Conservation (phyloP, 2,797 vertebrate species). For the Anableps anableps region DNA sequence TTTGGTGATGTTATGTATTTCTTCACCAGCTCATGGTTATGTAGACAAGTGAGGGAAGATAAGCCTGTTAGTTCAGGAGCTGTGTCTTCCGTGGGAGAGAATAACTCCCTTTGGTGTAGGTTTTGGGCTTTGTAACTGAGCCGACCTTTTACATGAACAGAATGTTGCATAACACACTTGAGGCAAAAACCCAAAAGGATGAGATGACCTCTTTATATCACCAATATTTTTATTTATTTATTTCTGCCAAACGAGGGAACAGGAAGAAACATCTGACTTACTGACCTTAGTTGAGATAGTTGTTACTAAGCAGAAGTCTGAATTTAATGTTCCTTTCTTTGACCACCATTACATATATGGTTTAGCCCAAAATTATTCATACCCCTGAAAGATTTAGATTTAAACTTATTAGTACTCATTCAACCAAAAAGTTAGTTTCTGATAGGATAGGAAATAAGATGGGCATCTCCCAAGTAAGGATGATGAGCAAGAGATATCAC, state of each 20-base stretch:
- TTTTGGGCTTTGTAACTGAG: constrained; percentile 14
- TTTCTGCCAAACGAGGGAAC: background rate
- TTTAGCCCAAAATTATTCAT: background rate
- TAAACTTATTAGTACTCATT: background rate
- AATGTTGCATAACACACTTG: constrained; percentile 12
- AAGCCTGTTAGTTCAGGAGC: constrained; percentile 13
- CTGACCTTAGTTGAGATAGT: background rate
- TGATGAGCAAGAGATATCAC: no score
- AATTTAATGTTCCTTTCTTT: background rate
- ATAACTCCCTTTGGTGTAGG: constrained; percentile 12
- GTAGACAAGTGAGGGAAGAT: constrained; percentile 12
- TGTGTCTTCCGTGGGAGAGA: constrained; percentile 8
- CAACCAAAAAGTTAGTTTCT: background rate
- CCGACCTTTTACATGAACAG: constrained; percentile 17
- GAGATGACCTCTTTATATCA: background rate
- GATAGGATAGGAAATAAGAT: no score
- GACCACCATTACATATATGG: background rate
- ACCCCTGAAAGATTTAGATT: background rate
- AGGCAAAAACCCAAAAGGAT: constrained; percentile 11
- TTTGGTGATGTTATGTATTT: background rate
- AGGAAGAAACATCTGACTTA: background rate
- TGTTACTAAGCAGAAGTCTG: background rate
- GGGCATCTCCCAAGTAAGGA: no score
- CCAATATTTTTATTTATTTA: background rate
- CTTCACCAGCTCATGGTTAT: background rate